Evolutionary conservation across 1,140 invertebrate species (phyloP).

Genomic region (Formica selysi): DNA sequence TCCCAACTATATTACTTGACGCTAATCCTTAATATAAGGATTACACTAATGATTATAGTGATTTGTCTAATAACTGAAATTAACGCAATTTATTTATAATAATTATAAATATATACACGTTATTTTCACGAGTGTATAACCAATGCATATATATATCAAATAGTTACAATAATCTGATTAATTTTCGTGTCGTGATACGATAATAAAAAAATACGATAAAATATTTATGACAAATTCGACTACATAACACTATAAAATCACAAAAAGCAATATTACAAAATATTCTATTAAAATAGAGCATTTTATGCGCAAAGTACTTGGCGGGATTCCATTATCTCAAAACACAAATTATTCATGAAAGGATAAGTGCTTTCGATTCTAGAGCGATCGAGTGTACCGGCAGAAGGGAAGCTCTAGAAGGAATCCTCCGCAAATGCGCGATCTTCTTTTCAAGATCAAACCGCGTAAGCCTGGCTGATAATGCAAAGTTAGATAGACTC

Average conservation of each 20-base stretch:
- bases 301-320: neutral
- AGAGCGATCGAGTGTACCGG: neutral
- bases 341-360: slow-evolving; percentile 44
- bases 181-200: neutral
- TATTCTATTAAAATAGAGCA: neutral
- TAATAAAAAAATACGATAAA: neutral
- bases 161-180: neutral
- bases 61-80: neutral
- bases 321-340: slow-evolving; percentile 7
- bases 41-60: neutral
- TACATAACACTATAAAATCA: neutral
- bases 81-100: neutral
- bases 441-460: slow-evolving; percentile 51
- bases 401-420: neutral
- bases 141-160: neutral
- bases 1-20: slow-evolving; percentile 32
- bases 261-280: neutral
- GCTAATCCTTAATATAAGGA: neutral
- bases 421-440: neutral
- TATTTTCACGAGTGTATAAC: neutral
- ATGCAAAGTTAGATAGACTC: slow-evolving; percentile 64
- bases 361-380: slow-evolving; percentile 16
- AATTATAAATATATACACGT: neutral
- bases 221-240: neutral
- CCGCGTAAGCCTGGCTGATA: slow-evolving; percentile 52